Evolutionary conservation across 2,888 invertebrate species (phyloP).

Genomic region (Chrysolina oricalcia): DNA sequence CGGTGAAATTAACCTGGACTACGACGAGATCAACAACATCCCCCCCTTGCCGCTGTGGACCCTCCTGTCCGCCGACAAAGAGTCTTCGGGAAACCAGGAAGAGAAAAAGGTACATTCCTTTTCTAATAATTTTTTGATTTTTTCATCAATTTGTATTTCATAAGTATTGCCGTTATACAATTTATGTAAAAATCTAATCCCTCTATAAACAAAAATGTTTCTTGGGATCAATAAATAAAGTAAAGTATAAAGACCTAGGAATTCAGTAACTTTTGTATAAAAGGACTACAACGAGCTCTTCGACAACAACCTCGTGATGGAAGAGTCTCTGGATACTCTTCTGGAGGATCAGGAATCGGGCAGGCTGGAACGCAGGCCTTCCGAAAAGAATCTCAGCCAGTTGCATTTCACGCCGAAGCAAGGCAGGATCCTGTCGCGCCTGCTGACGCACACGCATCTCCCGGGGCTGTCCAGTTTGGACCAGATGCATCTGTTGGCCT

Average conservation of each 20-base stretch:
- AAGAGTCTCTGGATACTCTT: constrained; percentile 88
- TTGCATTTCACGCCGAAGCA: constrained; percentile 92
- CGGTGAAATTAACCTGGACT: constrained; percentile 92
- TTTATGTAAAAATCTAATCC: too few relatives aligned
- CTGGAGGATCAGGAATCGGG: constrained; percentile 79
- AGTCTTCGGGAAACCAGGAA: constrained; percentile 75
- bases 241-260: too few relatives aligned
- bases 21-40: constrained; percentile 97
- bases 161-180: too few relatives aligned
- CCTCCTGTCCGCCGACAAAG: constrained; percentile 93
- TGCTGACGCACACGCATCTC: constrained; percentile 94
- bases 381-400: constrained; percentile 72
- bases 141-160: too few relatives aligned
- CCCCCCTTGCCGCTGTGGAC: constrained; percentile 98
- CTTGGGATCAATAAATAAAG: too few relatives aligned
- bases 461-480: constrained; percentile 93
- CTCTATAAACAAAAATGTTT: too few relatives aligned
- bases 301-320: constrained; percentile 82
- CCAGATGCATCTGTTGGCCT: constrained; percentile 99
- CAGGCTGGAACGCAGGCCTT: constrained; percentile 71
- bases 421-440: constrained; percentile 85
- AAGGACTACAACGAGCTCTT: constrained; percentile 95
- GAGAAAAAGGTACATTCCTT: too few relatives aligned
- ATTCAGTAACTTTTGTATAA: too few relatives aligned
- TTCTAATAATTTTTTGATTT: too few relatives aligned